phyloP scores from a whole-genome alignment of 2,888 invertebrate genomes.

The Amiota mariae region DNA sequence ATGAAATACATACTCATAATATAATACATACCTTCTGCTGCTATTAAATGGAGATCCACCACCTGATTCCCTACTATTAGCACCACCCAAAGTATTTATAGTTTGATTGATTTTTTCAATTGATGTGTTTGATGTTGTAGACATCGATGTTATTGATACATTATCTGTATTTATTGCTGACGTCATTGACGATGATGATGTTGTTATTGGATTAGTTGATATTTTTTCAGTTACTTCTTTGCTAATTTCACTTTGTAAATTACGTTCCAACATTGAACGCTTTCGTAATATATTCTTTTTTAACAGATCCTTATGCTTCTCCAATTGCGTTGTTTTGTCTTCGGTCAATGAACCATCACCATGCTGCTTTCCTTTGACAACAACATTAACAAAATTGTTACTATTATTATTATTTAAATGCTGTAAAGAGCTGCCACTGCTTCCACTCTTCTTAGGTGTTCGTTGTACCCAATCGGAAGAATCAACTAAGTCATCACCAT shows the following conservation, averaged over 20 bases:
- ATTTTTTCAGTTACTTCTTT: slow-evolving; percentile 83
- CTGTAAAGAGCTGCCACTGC: slow-evolving; percentile 27
- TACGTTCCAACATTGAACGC: slow-evolving; percentile 89
- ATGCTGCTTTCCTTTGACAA: slow-evolving; percentile 42
- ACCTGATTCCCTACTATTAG: background rate
- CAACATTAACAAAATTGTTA: slow-evolving; percentile 35
- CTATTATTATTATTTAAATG: slow-evolving; percentile 30
- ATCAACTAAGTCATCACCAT: slow-evolving; percentile 44
- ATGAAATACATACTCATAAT: too few species aligned
- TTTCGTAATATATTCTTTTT: slow-evolving; percentile 96
- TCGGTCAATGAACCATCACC: slow-evolving; percentile 77
- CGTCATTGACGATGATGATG: slow-evolving; percentile 27
- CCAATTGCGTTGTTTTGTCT: slow-evolving; percentile 79
- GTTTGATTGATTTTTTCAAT: too few species aligned
- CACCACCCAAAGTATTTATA: background rate
- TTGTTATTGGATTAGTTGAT: slow-evolving; percentile 32
- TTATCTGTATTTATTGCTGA: background rate
- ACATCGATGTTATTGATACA: background rate
- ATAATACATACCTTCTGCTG: slow-evolving; percentile 19
- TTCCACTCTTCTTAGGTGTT: slow-evolving; percentile 36
- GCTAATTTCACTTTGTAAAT: slow-evolving; percentile 91
- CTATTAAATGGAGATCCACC: background rate
- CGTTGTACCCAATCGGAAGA: slow-evolving; percentile 54
- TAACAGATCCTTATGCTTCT: slow-evolving; percentile 91
- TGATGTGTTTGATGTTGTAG: background rate